A percentile compares a stretch with the other conserved stretches of the same genome.
These are phyloP conservation scores for Phenganax subtilis DNA, from an alignment of 92 coral and sea anemone species.

Conservation along the genomic window DNA sequence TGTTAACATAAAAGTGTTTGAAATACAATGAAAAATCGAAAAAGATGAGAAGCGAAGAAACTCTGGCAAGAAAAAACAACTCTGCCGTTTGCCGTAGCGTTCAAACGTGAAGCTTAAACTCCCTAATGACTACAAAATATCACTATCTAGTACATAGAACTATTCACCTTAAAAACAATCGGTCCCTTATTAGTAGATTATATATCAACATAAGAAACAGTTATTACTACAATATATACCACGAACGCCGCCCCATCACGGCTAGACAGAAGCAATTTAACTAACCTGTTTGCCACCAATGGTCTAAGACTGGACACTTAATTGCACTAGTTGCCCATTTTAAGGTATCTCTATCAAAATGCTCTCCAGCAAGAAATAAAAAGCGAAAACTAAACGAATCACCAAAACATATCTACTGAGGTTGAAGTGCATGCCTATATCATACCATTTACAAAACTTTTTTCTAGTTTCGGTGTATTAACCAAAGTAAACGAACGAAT, in stretches of 20 bases:
- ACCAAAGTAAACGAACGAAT: neutral
- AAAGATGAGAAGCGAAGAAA: too few relatives aligned
- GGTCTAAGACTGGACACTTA: constrained; percentile 91
- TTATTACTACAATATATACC: neutral
- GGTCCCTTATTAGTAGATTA: too few relatives aligned
- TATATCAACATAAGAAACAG: neutral
- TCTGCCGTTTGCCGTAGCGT: too few relatives aligned
- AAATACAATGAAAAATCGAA: too few relatives aligned
- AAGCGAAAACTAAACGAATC: constrained; percentile 63
- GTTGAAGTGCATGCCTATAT: neutral
- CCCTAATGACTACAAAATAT: too few relatives aligned
- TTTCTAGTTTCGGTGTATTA: neutral
- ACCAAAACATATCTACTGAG: neutral
- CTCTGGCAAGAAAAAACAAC: too few relatives aligned
- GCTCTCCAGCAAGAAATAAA: constrained; percentile 96
- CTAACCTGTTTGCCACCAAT: constrained; percentile 99
- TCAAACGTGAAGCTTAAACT: too few relatives aligned
- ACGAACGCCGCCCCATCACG: neutral
- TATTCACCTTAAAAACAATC: too few relatives aligned
- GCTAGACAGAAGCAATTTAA: neutral
- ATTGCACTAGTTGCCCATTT: constrained; percentile 77
- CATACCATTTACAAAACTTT: neutral
- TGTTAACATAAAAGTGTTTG: too few relatives aligned
- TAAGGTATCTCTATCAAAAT: constrained; percentile 63
- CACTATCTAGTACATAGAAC: too few relatives aligned